Base-by-base conservation (phyloP, 2,888 invertebrate species). In the Andrena trimmerana region DNA sequence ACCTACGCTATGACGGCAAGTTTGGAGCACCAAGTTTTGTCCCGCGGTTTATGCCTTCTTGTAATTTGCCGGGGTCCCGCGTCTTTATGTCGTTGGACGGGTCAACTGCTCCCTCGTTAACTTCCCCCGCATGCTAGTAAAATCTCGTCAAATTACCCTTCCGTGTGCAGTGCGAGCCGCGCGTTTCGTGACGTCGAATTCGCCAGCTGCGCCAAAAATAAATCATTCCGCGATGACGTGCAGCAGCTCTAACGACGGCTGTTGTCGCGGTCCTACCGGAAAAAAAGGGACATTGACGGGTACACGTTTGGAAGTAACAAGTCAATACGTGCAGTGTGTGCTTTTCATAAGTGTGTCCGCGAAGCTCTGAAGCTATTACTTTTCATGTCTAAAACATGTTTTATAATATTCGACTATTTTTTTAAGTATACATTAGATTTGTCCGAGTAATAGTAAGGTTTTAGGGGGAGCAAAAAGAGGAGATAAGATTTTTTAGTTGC, bases 101-200 rank as follows among this genome's bases (percentile, higher is more conserved):
- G 86, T 86, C 88, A 85, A 86, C 86, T 83, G 79, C 80, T 81
- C 74, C 60, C 88, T 86, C 83, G 83, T 86, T 86, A 88, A 86
- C 68, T 77, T 50, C 66, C 83, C 85, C 57, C 24, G 75, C 81
- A 80, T 79, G 76, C 81, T 48, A 67, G 78, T 75, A 78, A 84
- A 86, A 88, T 79, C 81, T 83, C 74, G 63, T 69, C 71, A 57
- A 78, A 78, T 83, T 82, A 77, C 74, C 68, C 68, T 78, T 65
- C 33, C 74, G 62, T 60, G 54, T 60, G 57, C 10, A 31, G 24
- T 63, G 48, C 65, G 10, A 62, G 42, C 62, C 27, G 24, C 16
- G 13, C 42, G 69, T 57, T 60, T 27, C 68, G 52, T 59, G 62
- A 50, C 59, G 48, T 24, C 24, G 59, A 78, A 80, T 70, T 77